Conservation (phyloP, 2,797 vertebrate genomes). For the Squalus acanthias region DNA sequence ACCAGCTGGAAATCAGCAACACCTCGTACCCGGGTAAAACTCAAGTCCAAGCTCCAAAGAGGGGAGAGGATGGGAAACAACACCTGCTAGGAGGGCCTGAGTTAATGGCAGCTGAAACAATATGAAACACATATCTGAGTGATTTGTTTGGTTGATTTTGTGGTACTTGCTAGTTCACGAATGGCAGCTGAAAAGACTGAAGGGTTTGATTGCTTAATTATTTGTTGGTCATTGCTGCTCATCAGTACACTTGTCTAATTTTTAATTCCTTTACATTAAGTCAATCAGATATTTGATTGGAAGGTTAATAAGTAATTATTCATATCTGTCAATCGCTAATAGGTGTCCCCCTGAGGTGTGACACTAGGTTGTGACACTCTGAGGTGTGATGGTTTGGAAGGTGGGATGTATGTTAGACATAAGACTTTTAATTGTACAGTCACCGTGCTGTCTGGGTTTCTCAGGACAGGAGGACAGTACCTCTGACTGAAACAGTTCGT, state of each 20-base stretch:
- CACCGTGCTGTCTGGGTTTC: neutral
- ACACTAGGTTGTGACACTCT: neutral
- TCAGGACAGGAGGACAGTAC: neutral
- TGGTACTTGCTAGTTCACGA: accelerated
- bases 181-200: neutral
- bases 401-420: no score
- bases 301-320: neutral
- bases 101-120: no score
- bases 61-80: no score
- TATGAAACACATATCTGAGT: no score
- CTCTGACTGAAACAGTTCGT: neutral
- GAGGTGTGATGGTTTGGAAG: neutral
- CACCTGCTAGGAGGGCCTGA: no score
- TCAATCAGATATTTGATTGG: neutral
- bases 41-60: no score
- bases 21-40: no score
- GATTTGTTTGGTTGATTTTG: no score
- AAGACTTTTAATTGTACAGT: neutral
- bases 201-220: neutral
- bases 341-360: neutral
- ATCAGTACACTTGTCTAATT: neutral
- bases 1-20: no score
- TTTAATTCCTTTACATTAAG: neutral
- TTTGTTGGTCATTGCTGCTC: neutral
- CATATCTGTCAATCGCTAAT: neutral